These are phyloP conservation scores for Deladenus siricidicola DNA, from an alignment of 2,888 invertebrate genomes.

Conservation along the genomic window DNA sequence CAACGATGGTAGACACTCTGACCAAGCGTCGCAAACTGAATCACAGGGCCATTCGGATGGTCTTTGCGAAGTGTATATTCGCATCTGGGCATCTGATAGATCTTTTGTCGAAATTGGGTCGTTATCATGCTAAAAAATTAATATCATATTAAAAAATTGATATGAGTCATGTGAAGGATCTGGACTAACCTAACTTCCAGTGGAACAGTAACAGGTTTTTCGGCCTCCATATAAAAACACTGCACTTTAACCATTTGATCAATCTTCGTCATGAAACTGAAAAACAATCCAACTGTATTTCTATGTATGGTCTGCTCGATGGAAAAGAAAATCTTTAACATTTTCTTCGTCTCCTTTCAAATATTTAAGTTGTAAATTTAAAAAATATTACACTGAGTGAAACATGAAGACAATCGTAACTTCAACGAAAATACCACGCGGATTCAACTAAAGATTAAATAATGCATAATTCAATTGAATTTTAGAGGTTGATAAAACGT, in stretches of 20 bases:
- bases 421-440: constrained; percentile 52
- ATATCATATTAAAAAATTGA: background rate
- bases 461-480: background rate
- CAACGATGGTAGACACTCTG: constrained; percentile 44
- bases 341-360: too few species aligned
- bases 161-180: background rate
- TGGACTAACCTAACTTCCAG: constrained; percentile 49
- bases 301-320: background rate
- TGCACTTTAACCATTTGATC: constrained; percentile 53
- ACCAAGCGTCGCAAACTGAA: constrained; percentile 49
- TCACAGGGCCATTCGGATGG: constrained; percentile 48
- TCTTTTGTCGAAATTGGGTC: constrained; percentile 49
- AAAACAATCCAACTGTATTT: too few species aligned
- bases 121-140: constrained; percentile 40
- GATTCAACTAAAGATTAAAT: constrained; percentile 39
- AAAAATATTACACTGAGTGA: constrained; percentile 31
- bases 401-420: constrained; percentile 48
- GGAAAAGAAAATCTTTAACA: background rate
- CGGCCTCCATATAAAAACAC: constrained; percentile 54
- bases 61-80: constrained; percentile 49
- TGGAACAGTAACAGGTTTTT: constrained; percentile 49
- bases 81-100: constrained; percentile 53
- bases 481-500: constrained; percentile 3
- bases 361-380: too few species aligned
- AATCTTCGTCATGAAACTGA: constrained; percentile 52